These are phyloP conservation scores for Calephelis virginiensis DNA, from an alignment of 1,140 invertebrate genomes.

Conservation along the genomic window DNA sequence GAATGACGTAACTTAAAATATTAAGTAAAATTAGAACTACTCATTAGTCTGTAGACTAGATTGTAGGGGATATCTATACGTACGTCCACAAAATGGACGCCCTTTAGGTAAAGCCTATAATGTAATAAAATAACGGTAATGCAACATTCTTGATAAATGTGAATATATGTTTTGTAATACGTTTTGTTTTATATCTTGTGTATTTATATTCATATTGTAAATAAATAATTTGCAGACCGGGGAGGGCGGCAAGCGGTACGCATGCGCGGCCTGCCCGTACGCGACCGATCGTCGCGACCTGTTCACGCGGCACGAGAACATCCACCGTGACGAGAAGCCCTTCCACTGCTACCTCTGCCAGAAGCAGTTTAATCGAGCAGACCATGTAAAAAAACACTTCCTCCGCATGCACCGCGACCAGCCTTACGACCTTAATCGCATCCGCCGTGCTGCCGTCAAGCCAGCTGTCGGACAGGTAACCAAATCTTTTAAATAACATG, in stretches of 20 bases:
- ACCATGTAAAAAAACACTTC: conserved; percentile 97
- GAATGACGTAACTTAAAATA: too few species aligned
- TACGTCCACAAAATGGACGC: too few species aligned
- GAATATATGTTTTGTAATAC: too few species aligned
- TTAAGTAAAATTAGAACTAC: too few species aligned
- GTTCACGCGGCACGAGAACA: conserved; percentile 97
- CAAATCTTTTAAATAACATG: too few species aligned
- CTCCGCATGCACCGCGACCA: conserved; percentile 93
- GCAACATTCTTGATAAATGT: too few species aligned
- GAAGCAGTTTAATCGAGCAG: conserved; percentile 95
- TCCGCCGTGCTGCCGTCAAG: conserved; percentile 80
- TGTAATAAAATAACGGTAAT: too few species aligned
- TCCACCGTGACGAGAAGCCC: conserved; percentile 95
- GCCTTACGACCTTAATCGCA: conserved; percentile 90
- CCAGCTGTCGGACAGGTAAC: not conserved
- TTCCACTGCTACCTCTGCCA: conserved; percentile 95
- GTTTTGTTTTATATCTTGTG: too few species aligned
- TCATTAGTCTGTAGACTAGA: too few species aligned
- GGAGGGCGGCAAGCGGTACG: conserved; percentile 85
- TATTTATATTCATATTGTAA: too few species aligned
- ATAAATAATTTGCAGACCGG: conserved; percentile 14
- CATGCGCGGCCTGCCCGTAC: conserved; percentile 91
- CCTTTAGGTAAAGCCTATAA: too few species aligned
- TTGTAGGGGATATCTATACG: too few species aligned
- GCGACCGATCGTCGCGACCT: conserved; percentile 95